phyloP scores from a whole-genome alignment of 2,113 vertebrate species.

The Onychostoma macrolepis region DNA sequence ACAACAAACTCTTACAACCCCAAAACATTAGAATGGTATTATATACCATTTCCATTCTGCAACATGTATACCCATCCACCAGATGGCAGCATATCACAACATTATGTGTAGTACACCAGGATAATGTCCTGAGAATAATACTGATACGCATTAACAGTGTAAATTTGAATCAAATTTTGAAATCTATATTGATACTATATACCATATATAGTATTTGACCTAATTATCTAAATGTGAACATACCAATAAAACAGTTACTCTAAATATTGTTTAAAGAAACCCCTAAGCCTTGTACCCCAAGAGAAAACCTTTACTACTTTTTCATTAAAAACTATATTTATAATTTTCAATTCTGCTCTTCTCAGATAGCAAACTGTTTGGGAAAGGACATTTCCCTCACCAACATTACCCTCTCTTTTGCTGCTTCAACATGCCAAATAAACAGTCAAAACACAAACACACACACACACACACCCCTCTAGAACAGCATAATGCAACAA shows the following conservation, averaged over 20 bases:
- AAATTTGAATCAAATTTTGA: neutral
- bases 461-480: no score
- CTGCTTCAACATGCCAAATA: neutral
- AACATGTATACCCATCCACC: neutral
- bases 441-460: neutral
- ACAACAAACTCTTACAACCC: neutral
- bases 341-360: neutral
- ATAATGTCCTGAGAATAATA: neutral
- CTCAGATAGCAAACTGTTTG: neutral
- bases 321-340: neutral
- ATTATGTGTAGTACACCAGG: neutral
- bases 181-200: neutral
- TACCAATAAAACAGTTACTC: neutral
- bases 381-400: neutral
- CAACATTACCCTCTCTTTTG: neutral
- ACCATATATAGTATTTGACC: neutral
- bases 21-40: neutral
- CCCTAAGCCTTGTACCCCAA: neutral
- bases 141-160: neutral
- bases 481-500: neutral
- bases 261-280: neutral
- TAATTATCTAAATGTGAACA: neutral
- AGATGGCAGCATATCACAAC: neutral
- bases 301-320: neutral
- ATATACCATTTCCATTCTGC: neutral